Percentiles rank a stretch among this genome's conserved stretches.
Evolutionary conservation across 2,888 invertebrate genomes (phyloP).

Genomic region (Drosophila melanocephala): DNA sequence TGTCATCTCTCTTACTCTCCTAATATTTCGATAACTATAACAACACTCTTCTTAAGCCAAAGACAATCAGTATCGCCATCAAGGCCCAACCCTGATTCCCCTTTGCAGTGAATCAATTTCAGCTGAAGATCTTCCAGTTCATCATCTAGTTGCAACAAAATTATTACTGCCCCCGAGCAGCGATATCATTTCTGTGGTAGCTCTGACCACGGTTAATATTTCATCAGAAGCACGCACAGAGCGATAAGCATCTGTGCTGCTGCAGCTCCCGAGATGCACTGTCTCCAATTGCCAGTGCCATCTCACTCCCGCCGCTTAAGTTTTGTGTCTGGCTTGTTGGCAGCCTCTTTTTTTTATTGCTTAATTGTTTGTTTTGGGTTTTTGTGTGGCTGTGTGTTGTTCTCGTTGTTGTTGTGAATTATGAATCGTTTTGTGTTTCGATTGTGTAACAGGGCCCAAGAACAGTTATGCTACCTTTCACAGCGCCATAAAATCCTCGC

Average conservation of each 20-base stretch:
- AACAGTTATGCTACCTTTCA: conserved; percentile 72
- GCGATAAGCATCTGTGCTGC: conserved; percentile 53
- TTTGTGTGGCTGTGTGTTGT: conserved; percentile 43
- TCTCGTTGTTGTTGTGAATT: conserved; percentile 46
- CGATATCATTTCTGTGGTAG: conserved; percentile 26
- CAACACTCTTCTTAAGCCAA: neutral
- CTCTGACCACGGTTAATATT: conserved; percentile 35
- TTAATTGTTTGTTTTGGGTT: conserved; percentile 72
- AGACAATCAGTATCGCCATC: neutral
- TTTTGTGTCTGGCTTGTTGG: neutral
- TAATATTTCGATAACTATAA: neutral
- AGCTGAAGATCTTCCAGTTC: conserved; percentile 23
- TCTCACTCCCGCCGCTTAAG: conserved; percentile 20
- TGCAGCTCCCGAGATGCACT: conserved; percentile 67
- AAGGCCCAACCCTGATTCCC: neutral
- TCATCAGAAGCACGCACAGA: conserved; percentile 74
- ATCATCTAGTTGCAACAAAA: conserved; percentile 35
- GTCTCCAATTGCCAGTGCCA: conserved; percentile 54
- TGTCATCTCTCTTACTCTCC: neutral
- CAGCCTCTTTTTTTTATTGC: conserved; percentile 69
- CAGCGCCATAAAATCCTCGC: conserved; percentile 66
- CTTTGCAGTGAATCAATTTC: conserved; percentile 6
- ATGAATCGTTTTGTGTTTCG: conserved; percentile 68
- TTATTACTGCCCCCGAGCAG: conserved; percentile 34
- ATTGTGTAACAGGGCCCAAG: conserved; percentile 75